A percentile compares a stretch with the other conserved stretches of the same genome.
Evolutionary conservation across 92 coral and sea anemone species (phyloP).

Genomic region (Diadumene lineata): DNA sequence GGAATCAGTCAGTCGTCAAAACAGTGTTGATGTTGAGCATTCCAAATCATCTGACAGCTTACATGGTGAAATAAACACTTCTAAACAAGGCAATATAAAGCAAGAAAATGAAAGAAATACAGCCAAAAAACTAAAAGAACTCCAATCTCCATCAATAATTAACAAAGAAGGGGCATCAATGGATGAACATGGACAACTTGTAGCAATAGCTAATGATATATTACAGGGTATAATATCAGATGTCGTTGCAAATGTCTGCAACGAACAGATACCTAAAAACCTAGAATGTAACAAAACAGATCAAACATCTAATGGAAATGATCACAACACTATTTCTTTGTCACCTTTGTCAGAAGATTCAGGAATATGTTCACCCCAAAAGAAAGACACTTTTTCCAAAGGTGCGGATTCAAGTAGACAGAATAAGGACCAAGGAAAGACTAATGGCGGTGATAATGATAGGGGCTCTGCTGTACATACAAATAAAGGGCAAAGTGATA

Average conservation of each 20-base stretch:
- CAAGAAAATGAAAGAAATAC: conserved; percentile 16
- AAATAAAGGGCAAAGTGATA: conserved; percentile 26
- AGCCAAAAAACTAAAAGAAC: conserved; percentile 6
- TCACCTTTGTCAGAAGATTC: conserved; percentile 81
- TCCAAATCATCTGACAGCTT: conserved; percentile 3
- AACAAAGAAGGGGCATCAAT: not conserved
- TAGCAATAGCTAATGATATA: conserved; percentile 24
- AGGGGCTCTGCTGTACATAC: conserved; percentile 20
- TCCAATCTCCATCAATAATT: conserved; percentile 9
- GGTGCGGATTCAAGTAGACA: conserved; percentile 15
- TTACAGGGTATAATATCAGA: conserved; percentile 52
- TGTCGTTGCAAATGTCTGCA: conserved; percentile 22
- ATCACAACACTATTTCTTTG: conserved; percentile 19
- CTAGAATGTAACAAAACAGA: not conserved
- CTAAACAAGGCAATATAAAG: not conserved
- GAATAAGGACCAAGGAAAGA: not conserved
- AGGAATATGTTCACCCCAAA: conserved; percentile 59
- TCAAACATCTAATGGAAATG: not conserved
- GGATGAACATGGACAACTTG: conserved; percentile 37
- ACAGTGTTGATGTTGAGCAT: conserved; percentile 54
- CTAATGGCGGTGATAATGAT: not conserved
- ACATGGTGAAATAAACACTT: not conserved
- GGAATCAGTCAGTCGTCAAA: conserved; percentile 73
- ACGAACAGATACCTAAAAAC: conserved; percentile 11
- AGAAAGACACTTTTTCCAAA: not conserved